Evolutionary conservation across 2,888 invertebrate species (phyloP), one percentile per base, ranked within the genome.

Genomic region (Ormia ochracea): DNA sequence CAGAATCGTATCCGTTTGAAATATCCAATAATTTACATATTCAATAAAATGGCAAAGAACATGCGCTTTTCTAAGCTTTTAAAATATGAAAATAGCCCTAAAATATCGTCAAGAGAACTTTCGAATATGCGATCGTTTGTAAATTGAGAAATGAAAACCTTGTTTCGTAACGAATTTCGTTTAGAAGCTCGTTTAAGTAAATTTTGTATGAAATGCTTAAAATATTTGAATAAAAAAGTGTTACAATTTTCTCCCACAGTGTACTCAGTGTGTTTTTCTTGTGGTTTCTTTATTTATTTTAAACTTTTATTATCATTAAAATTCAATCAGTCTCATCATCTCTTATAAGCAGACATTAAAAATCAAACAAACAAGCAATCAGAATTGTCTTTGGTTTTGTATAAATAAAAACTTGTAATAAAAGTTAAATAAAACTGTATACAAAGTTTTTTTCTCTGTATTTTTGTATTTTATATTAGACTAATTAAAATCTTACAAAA

Each of bases 251-350:
- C 66, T 52, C 59, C 79, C 70, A 70, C 66, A 52, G 36, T 59
- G 69, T 23, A 10, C 52, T 41, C 38, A 41, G 41, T 31, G 28
- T 33, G 14, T 43, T 63, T 70, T 58, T 58, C 45, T 50, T 41
- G 50, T 50, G 23, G 23, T 36, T 66, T 63, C 14, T 58, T 58
- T 38, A 63, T 73, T 58, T 73, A 61, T 78, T n/a, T 73, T 50
- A 58, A 72, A 31, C n/a, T 17, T 76, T 79, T 73, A 70, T 80
- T 80, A 80, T 80, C 76, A 21, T 50, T 54, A 45, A 63, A 75
- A 36, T 76, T 76, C 68, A 72, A 80, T 76, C 75, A 76, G 61
- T 79, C 65, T 48, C 52, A 70, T 75, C 66, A 73, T 65, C 28
- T 38, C n/a, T 56, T 38, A 36, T 41, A 26, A 73, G 52, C 61